Base-by-base conservation (phyloP, 92 coral and sea anemone genomes). In the Paramuricea clavata region DNA sequence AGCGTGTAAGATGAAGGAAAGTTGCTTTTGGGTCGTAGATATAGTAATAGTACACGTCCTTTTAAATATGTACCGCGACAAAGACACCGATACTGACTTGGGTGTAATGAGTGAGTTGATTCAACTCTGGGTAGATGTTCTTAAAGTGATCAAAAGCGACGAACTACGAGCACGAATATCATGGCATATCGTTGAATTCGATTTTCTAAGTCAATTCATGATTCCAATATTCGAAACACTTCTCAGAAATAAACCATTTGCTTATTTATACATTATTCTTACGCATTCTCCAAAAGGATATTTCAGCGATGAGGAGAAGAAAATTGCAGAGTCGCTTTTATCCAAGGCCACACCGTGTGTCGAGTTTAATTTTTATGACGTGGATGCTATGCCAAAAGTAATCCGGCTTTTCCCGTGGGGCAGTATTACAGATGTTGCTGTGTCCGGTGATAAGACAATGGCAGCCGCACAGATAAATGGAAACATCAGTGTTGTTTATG, bases 221-320 rank as follows among this genome's bases (percentile, higher is more conserved):
- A n/a, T n/a, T n/a, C n/a, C n/a, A n/a, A n/a, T n/a, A n/a, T 6
- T 1, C 7, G 25, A 17, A n/a, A 4, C 0, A 1, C 16, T 0
- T 31, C 70, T 23, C 1, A n/a, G n/a, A n/a, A n/a, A n/a, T n/a
- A n/a, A n/a, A n/a, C 17, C 32, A n/a, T 26, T 32, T 2, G 0
- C 2, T 65, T 65, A 65, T 26, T 65, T 65, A 65, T 0, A 65
- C 27, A 15, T 2, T 26, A 39, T 65, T 1, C 17, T 65, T 65
- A 5, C 35, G 4, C 22, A 31, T 9, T 65, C 72, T 65, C 72
- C 72, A 0, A 65, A 65, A 65, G 72, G 19, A 39, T 65, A 12
- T 65, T 65, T 65, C 72, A 65, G 39, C 19, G 72, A 65, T 28
- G 19, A 33, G 16, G 72, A 65, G 72, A 30, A 28, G 41, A 65